Evolutionary conservation across 2,888 invertebrate species (phyloP).

Genomic region (Athripsodes cinereus): DNA sequence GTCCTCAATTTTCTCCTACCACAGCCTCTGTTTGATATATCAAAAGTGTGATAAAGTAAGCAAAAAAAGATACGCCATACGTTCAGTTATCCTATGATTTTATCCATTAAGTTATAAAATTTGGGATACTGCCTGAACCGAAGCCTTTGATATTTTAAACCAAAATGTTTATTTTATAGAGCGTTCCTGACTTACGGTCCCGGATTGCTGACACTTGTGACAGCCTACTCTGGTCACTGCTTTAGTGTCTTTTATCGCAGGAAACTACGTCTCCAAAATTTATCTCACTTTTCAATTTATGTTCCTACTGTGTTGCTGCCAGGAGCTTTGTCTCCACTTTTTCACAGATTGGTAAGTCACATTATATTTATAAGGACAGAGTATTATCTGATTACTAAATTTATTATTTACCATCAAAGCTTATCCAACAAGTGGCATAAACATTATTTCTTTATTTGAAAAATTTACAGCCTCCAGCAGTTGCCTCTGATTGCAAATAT

Average conservation of each 20-base stretch:
- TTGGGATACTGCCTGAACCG: too few species aligned
- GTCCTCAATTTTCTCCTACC: too few species aligned
- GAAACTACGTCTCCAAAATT: constrained; percentile 53
- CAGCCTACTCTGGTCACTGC: constrained; percentile 49
- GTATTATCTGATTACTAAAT: constrained; percentile 27
- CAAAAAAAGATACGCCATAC: background rate
- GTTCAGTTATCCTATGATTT: background rate
- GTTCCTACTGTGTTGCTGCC: constrained; percentile 58
- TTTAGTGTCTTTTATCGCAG: constrained; percentile 59
- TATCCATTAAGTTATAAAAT: too few species aligned
- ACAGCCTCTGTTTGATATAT: too few species aligned
- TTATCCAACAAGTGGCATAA: too few species aligned
- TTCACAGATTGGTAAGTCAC: constrained; percentile 57
- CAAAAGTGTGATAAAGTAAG: too few species aligned
- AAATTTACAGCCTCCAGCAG: too few species aligned
- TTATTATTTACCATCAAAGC: background rate
- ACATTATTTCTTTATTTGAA: too few species aligned
- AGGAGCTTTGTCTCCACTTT: constrained; percentile 44
- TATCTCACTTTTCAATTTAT: constrained; percentile 55
- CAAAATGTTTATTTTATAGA: constrained; percentile 10
- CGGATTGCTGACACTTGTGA: constrained; percentile 44
- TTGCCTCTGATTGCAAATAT: too few species aligned
- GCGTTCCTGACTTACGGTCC: constrained; percentile 39
- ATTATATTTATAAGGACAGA: too few species aligned
- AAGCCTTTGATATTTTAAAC: too few species aligned